Percentiles rank a stretch among this genome's conserved stretches.
These are phyloP conservation scores for Orcinus orca DNA, from an alignment of 2,113 vertebrate species.

Conservation along the genomic window DNA sequence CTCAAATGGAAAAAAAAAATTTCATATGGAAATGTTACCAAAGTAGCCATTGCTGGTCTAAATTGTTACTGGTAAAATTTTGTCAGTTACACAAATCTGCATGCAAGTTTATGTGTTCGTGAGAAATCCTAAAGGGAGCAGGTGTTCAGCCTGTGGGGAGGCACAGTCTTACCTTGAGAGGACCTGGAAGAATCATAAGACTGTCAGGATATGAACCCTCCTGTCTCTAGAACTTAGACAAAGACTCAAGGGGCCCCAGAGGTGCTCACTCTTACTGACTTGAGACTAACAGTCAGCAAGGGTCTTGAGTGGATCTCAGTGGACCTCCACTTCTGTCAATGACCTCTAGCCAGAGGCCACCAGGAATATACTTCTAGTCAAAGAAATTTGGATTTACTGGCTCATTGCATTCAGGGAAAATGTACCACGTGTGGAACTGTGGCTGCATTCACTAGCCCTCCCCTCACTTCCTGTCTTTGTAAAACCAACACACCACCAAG, in stretches of 20 bases:
- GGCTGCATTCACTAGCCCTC: too few relatives aligned
- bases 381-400: neutral
- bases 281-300: neutral
- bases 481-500: neutral
- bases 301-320: neutral
- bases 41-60: neutral
- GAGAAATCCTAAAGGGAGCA: neutral
- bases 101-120: neutral
- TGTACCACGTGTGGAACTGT: neutral
- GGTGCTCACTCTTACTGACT: neutral
- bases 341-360: neutral
- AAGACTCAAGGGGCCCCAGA: neutral
- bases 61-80: neutral
- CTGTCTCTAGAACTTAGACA: neutral
- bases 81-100: neutral
- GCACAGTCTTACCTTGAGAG: neutral
- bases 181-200: neutral
- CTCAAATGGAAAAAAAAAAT: neutral
- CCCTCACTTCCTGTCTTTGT: neutral
- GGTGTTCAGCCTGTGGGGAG: neutral
- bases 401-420: neutral
- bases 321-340: neutral
- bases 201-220: neutral
- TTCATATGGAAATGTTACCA: neutral
- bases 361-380: neutral